Evolutionary conservation across 2,113 vertebrate genomes (phyloP).

Genomic region (Gnathonemus longibarbis): DNA sequence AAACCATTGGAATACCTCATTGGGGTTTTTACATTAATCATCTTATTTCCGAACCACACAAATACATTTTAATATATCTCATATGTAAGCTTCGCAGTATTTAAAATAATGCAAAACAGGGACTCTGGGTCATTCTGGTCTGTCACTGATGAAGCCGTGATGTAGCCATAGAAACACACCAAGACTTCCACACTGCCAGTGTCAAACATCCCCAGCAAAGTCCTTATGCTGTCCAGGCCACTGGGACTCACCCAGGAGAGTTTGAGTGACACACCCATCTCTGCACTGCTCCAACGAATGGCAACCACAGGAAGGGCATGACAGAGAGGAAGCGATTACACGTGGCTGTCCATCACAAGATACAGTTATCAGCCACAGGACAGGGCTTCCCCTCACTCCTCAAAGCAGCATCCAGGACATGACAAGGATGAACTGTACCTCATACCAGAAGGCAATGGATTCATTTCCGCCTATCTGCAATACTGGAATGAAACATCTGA

Average conservation of each 20-base stretch:
- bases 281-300: constrained; percentile 9
- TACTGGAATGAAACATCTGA: background rate
- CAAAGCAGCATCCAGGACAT: background rate
- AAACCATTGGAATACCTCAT: background rate
- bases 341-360: constrained; percentile 46
- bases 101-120: background rate
- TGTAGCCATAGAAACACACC: background rate
- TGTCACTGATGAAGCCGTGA: background rate
- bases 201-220: background rate
- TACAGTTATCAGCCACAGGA: constrained; percentile 31
- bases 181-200: background rate
- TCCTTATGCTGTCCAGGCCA: background rate
- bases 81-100: background rate
- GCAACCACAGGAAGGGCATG: constrained; percentile 46
- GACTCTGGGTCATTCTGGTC: background rate
- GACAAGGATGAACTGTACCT: background rate
- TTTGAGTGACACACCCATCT: background rate
- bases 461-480: background rate
- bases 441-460: background rate
- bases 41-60: background rate
- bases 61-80: background rate
- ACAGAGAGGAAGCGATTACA: constrained; percentile 50
- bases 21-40: background rate
- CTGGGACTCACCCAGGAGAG: background rate
- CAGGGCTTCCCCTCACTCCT: background rate